Base-by-base conservation (phyloP, 1,140 invertebrate genomes). In the Fopius arisanus region DNA sequence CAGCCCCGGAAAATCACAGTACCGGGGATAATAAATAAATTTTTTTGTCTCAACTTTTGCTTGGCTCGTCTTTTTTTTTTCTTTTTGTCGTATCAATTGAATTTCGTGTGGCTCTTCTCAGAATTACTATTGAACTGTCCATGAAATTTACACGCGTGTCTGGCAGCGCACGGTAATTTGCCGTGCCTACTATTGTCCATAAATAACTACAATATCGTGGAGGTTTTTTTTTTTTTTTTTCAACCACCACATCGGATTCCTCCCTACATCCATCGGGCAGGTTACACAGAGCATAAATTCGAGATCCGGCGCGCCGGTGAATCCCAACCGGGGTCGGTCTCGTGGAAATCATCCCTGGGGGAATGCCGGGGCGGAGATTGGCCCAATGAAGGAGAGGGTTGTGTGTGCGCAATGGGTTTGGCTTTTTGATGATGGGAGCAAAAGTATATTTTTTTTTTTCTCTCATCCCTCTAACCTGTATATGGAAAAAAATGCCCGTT, bases 1-100 rank as follows among this genome's bases (percentile, higher is more conserved):
- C 43, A 74, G 67, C 23, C 21, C 54, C 41, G 72, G 16, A 63
- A 69, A 69, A 74, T 74, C 54, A 74, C 67, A 69, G 72, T 23
- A 59, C 19, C 54, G 37, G 51, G 67, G 23, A 37, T 26, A 59
- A 59, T 59, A 59, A 59, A 59, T 26, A 6, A n/a, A n/a, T n/a
- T 14, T 26, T 26, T 59, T 59, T 59, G 23, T 9, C 16, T 2
- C 54, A 4, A 2, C 9, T 59, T 59, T 59, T 23, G 23, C 54
- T 9, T 71, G 62, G 16, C 37, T 59, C 19, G 21, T 26, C 21
- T 59, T 59, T 26, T 14, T 28, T 26, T 28, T 7, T 1, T 7
- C 12, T 37, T 10, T 1, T 37, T 37, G 31, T 33, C 9, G 9
- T 33, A 9, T 37, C 12, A 7, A 37, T 37, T 37, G n/a, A n/a